Evolutionary conservation across 2,113 vertebrate species (phyloP), one percentile per base, ranked within the genome.

Genomic region (Rana temporaria): DNA sequence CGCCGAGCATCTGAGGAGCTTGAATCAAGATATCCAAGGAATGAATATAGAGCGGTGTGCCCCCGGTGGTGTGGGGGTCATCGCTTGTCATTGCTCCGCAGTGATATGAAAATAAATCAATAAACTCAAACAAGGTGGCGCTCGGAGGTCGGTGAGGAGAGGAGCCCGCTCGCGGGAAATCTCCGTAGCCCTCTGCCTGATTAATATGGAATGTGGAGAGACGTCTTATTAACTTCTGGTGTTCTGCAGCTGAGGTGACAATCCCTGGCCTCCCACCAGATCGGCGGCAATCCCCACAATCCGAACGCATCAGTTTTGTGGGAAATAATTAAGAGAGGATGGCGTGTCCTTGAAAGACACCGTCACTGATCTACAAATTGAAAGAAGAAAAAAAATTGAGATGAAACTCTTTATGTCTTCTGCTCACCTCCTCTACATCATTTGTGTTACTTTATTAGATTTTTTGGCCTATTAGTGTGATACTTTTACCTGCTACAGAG

Each of bases 201-300:
- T 81, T 72, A 81, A 81, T 81, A 81, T 63, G 68, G 59, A 81
- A 72, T 64, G 17, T 34, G 63, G 34, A n/a, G 57, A 24, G 57
- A 66, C 72, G 67, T 68, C 79, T 80, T 81, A 81, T 72, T 81
- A 81, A 81, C 79, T 81, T 71, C 55, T 71, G 57, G 56, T 30
- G 17, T 63, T n/a, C 18, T 57, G 32, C 20, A 24, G 79, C 79
- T 38, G 67, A 52, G 62, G 64, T 71, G 79, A 71, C 79, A 81
- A 62, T 70, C 6, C 34, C 20, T 4, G 66, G 55, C 78, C 66
- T 62, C 66, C 56, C 67, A 70, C 24, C 60, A 66, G 60, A 66
- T 53, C 26, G 18, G 16, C 65, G 20, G 26, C 24, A 32, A 4
- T 56, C 66, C 20, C 15, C 14, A 20, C 32, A 3, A 67, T 62